Evolutionary conservation across 2,797 vertebrate genomes (phyloP).

Genomic region (Microtus californicus): DNA sequence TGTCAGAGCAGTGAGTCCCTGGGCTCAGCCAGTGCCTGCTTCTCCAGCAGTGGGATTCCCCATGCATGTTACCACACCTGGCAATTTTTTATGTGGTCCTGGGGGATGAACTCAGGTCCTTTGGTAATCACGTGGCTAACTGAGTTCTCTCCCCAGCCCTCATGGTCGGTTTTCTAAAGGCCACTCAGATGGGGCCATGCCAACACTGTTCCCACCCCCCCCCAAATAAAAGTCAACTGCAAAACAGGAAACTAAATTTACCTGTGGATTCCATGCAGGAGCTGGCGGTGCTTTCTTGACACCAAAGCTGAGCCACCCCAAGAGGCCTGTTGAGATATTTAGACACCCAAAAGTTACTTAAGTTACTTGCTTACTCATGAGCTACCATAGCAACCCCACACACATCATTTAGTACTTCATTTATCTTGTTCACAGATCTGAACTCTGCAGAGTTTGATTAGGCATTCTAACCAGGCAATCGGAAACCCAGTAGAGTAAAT

Average conservation of each 20-base stretch:
- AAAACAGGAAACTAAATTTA: constrained; percentile 74
- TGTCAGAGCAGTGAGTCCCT: background rate
- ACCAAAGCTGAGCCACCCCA: constrained; percentile 93
- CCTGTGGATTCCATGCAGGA: constrained; percentile 92
- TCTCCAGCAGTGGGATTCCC: background rate
- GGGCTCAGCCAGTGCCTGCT: background rate
- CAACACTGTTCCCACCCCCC: background rate
- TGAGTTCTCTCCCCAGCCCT: background rate
- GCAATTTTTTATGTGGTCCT: background rate
- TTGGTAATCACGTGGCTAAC: background rate
- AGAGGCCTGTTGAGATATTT: constrained; percentile 89
- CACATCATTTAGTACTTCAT: background rate
- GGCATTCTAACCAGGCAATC: background rate
- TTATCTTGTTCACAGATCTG: background rate
- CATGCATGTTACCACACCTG: background rate
- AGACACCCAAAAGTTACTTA: constrained; percentile 62
- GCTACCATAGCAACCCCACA: background rate
- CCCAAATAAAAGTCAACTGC: background rate
- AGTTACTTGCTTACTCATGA: constrained; percentile 3
- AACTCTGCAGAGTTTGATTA: background rate
- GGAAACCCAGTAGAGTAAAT: background rate
- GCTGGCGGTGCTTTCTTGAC: constrained; percentile 89
- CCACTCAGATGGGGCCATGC: background rate
- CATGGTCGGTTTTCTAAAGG: constrained; percentile 27
- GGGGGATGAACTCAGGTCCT: background rate